Percentiles rank a stretch among this genome's conserved stretches.
Evolutionary conservation across 2,888 invertebrate species (phyloP).

Genomic region (Temnothorax unifasciatus): DNA sequence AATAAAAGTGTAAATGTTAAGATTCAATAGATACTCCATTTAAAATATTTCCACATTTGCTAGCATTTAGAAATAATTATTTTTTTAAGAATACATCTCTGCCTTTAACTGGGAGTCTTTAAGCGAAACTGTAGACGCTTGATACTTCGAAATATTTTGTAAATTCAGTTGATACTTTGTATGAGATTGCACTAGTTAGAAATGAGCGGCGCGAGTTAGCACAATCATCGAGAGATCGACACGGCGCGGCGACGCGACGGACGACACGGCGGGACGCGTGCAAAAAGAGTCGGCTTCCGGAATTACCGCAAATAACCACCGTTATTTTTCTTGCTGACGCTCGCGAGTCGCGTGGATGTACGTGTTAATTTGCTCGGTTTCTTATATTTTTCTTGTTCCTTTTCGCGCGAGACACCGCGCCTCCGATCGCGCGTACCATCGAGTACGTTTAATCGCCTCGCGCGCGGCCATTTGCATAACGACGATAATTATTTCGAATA

Average conservation of each 20-base stretch:
- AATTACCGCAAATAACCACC: slow-evolving; percentile 58
- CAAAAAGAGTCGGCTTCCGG: slow-evolving; percentile 54
- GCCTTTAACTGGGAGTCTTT: background rate
- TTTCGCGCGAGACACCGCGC: background rate
- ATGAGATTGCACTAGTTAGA: background rate
- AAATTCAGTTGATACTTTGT: slow-evolving; percentile 4
- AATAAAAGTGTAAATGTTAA: background rate
- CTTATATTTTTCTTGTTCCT: background rate
- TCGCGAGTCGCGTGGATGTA: slow-evolving; percentile 45
- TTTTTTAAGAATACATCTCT: background rate
- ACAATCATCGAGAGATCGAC: slow-evolving; percentile 41
- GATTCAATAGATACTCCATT: background rate
- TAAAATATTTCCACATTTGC: background rate
- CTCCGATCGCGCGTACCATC: slow-evolving; percentile 14
- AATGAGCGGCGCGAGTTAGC: slow-evolving; percentile 51
- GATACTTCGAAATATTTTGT: background rate
- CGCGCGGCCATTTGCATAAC: slow-evolving; percentile 48
- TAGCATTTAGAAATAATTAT: background rate
- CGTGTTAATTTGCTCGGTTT: slow-evolving; percentile 46
- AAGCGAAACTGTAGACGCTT: background rate
- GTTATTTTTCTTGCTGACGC: slow-evolving; percentile 55
- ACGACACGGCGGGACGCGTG: slow-evolving; percentile 48
- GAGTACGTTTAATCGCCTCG: slow-evolving; percentile 34
- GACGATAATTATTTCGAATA: slow-evolving; percentile 41
- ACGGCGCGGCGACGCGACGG: slow-evolving; percentile 26